A percentile compares a stretch with the other conserved stretches of the same genome.
phyloP scores from a whole-genome alignment of 2,797 vertebrate genomes.

The Malurus splendens region DNA sequence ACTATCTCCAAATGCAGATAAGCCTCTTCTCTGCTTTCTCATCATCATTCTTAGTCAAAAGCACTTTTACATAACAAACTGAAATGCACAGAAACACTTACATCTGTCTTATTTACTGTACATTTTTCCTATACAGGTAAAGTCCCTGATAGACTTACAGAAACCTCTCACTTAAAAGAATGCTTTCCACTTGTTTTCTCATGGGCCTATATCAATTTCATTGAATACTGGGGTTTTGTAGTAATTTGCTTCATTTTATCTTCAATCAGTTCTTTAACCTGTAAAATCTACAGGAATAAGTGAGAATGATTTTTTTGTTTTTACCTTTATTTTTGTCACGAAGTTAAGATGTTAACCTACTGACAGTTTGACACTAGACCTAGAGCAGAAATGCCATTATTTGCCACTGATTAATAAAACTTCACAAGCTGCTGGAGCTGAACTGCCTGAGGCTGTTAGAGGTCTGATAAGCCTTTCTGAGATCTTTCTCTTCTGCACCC shows the following conservation, averaged over 20 bases:
- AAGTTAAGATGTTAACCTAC: background rate
- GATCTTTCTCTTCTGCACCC: background rate
- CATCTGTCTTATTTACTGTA: background rate
- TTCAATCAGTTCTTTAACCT: background rate
- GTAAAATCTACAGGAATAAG: background rate
- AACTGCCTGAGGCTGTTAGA: background rate
- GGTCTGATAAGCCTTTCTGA: background rate
- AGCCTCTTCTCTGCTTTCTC: background rate
- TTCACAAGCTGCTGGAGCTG: background rate
- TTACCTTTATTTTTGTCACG: background rate
- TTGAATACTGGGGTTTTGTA: background rate
- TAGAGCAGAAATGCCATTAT: background rate
- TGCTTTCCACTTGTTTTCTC: background rate
- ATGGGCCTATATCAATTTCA: background rate
- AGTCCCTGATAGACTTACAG: background rate
- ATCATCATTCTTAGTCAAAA: background rate
- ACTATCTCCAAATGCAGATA: background rate
- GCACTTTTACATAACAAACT: background rate
- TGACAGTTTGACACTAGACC: background rate
- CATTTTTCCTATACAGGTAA: background rate
- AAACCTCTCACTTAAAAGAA: background rate
- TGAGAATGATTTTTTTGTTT: background rate
- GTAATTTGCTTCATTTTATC: background rate
- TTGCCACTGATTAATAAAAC: background rate
- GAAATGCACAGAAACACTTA: background rate